Percentiles rank a stretch among this genome's conserved stretches.
Evolutionary conservation across 2,113 vertebrate genomes (phyloP).

Genomic region (Malaclemys terrapin): DNA sequence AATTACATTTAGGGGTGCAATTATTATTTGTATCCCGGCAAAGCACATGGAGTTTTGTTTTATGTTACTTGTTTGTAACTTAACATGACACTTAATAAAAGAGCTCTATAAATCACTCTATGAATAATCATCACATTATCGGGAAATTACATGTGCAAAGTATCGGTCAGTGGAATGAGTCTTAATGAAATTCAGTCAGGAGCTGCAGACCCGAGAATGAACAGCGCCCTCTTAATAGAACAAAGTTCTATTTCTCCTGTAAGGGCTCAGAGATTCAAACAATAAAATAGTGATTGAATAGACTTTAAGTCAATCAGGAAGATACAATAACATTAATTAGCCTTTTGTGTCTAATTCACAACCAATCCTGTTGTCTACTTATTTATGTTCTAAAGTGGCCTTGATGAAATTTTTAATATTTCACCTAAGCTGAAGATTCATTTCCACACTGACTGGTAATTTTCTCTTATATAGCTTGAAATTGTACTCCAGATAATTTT

Average conservation of each 20-base stretch:
- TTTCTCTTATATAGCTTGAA: conserved; percentile 79
- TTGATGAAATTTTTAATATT: conserved; percentile 79
- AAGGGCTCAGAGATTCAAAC: conserved; percentile 67
- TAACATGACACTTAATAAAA: conserved; percentile 62
- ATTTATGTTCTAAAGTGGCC: conserved; percentile 79
- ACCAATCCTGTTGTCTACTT: conserved; percentile 80
- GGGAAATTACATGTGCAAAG: conserved; percentile 66
- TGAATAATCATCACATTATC: conserved; percentile 57
- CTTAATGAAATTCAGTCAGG: conserved; percentile 69
- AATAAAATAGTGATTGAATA: conserved; percentile 81
- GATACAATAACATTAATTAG: conserved; percentile 83
- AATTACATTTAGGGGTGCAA: background rate
- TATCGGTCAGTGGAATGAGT: conserved; percentile 51
- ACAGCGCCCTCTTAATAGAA: conserved; percentile 59
- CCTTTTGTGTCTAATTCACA: conserved; percentile 76
- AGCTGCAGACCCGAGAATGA: conserved; percentile 49
- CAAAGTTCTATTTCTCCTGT: conserved; percentile 65
- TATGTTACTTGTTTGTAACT: conserved; percentile 52
- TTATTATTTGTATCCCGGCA: background rate
- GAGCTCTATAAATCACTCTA: conserved; percentile 51
- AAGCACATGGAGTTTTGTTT: conserved; percentile 31
- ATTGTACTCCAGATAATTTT: conserved; percentile 80
- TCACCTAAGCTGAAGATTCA: conserved; percentile 69
- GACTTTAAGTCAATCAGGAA: conserved; percentile 74
- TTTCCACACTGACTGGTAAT: conserved; percentile 77